Percentiles rank a stretch among this genome's conserved stretches.
These are phyloP conservation scores for Apodemia duryi DNA, from an alignment of 2,888 invertebrate species.

Conservation along the genomic window DNA sequence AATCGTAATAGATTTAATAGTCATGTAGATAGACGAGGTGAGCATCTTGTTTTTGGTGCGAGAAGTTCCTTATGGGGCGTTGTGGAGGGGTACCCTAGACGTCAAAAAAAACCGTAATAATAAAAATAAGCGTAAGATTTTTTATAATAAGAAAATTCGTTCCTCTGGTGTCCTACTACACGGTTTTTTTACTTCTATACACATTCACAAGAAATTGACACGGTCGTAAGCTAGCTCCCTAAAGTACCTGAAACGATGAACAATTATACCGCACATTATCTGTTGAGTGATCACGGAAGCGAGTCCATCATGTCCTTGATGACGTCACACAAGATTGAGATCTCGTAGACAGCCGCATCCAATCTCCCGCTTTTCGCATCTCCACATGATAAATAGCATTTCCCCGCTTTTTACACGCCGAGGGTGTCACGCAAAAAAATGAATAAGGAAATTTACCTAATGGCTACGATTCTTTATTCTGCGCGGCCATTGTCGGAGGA, in stretches of 20 bases:
- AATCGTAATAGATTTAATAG: too few relatives aligned
- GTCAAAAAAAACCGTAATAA: too few relatives aligned
- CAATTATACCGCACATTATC: slow-evolving; percentile 4
- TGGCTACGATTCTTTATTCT: slow-evolving; percentile 76
- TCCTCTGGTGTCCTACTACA: too few relatives aligned
- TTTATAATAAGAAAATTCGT: too few relatives aligned
- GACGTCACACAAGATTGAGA: slow-evolving; percentile 59
- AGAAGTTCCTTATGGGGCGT: too few relatives aligned
- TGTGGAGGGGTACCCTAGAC: too few relatives aligned
- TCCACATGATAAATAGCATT: slow-evolving; percentile 68
- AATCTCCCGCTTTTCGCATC: slow-evolving; percentile 31
- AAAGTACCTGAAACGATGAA: neutral
- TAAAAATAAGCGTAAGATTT: too few relatives aligned
- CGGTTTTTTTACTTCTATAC: too few relatives aligned
- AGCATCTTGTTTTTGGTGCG: too few relatives aligned
- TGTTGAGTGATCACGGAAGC: neutral
- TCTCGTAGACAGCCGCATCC: slow-evolving; percentile 43
- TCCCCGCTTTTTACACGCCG: slow-evolving; percentile 61
- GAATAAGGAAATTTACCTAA: slow-evolving; percentile 80
- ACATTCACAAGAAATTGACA: too few relatives aligned
- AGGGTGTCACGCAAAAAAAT: slow-evolving; percentile 77
- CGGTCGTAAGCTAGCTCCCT: neutral
- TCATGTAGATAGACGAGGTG: too few relatives aligned
- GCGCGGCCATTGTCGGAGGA: slow-evolving; percentile 71
- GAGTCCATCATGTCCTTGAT: slow-evolving; percentile 19